A percentile compares a stretch with the other conserved stretches of the same genome.
phyloP scores from a whole-genome alignment of 2,888 invertebrate genomes.

The Odontothrips loti region DNA sequence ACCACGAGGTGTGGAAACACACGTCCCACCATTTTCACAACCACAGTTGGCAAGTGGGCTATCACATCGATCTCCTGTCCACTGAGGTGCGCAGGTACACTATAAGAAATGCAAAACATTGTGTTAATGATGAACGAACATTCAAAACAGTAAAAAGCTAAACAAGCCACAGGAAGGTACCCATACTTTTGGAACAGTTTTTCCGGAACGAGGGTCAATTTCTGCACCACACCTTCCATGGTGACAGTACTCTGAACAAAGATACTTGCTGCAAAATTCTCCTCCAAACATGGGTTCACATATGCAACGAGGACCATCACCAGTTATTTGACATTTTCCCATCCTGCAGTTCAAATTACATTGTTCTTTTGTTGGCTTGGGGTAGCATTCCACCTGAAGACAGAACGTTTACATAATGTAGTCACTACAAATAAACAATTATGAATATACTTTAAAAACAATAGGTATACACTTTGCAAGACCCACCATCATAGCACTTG shows the following conservation, averaged over 20 bases:
- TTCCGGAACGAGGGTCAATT: not conserved
- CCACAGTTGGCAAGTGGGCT: constrained; percentile 55
- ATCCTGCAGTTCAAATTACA: constrained; percentile 58
- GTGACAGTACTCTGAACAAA: constrained; percentile 65
- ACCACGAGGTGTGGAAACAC: constrained; percentile 46
- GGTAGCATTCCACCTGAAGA: constrained; percentile 37
- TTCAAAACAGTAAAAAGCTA: constrained; percentile 21
- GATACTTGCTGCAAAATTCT: constrained; percentile 61
- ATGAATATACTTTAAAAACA: no score
- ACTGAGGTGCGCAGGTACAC: constrained; percentile 60
- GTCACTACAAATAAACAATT: not conserved
- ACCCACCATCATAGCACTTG: constrained; percentile 35
- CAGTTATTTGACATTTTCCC: constrained; percentile 55
- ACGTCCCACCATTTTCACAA: constrained; percentile 60
- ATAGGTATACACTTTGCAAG: not conserved
- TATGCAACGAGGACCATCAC: constrained; percentile 57
- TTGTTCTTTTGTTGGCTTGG: constrained; percentile 38
- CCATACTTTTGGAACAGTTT: not conserved
- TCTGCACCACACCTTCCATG: constrained; percentile 46
- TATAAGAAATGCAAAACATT: constrained; percentile 41
- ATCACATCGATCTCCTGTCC: constrained; percentile 63
- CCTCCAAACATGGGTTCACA: constrained; percentile 64
- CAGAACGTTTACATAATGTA: not conserved
- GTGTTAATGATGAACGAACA: constrained; percentile 43
- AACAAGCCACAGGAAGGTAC: no score